phyloP scores from a whole-genome alignment of 2,113 vertebrate species.

The Nymphicus hollandicus region DNA sequence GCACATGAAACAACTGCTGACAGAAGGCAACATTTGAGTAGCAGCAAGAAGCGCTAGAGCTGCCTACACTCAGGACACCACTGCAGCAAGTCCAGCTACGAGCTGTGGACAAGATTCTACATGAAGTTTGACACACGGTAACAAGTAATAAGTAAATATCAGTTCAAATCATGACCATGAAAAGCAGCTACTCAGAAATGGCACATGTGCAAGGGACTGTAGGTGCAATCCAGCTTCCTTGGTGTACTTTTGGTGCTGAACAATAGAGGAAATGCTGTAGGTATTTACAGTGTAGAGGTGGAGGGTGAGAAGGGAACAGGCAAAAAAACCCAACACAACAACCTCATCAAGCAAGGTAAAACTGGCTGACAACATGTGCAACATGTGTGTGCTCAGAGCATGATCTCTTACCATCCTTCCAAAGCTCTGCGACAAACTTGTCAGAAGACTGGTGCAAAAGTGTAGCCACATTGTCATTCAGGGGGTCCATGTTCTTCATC shows the following conservation, averaged over 20 bases:
- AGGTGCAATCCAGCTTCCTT: not conserved
- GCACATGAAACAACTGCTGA: not conserved
- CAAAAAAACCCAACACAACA: not conserved
- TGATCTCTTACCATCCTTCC: slow-evolving; percentile 91
- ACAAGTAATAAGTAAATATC: not conserved
- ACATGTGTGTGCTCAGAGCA: not conserved
- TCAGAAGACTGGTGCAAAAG: slow-evolving; percentile 96
- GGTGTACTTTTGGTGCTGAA: not conserved
- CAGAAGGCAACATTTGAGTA: not conserved
- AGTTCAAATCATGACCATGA: slow-evolving; percentile 21
- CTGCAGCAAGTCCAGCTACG: not conserved
- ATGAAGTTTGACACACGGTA: not conserved
- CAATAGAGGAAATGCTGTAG: not conserved
- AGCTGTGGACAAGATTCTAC: not conserved
- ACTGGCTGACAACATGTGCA: not conserved
- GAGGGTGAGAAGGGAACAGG: not conserved
- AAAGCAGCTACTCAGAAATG: slow-evolving; percentile 58
- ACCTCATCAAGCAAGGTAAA: not conserved
- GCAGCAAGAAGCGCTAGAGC: not conserved
- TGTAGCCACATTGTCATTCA: slow-evolving; percentile 96
- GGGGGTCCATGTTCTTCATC: slow-evolving; percentile 99
- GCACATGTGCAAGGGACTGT: slow-evolving; percentile 17
- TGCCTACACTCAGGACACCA: not conserved
- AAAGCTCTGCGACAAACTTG: slow-evolving; percentile 94
- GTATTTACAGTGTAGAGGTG: not conserved